Conservation (phyloP, 1,140 invertebrate genomes). For the Penaeus indicus region DNA sequence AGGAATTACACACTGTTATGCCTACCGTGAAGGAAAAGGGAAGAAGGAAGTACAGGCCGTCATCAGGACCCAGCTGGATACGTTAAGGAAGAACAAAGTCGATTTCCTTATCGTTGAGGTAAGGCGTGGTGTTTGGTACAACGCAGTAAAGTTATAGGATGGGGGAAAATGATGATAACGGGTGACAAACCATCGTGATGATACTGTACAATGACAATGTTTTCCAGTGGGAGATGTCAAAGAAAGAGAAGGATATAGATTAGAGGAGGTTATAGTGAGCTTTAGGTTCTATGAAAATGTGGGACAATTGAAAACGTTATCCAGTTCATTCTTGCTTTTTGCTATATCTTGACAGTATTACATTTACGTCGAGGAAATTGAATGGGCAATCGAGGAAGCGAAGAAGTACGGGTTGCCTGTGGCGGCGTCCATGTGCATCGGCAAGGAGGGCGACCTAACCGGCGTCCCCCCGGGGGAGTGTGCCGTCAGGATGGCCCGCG, state of each 20-base stretch:
- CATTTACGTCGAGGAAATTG: conserved; percentile 70
- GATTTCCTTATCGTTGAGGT: conserved; percentile 70
- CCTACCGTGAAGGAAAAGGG: conserved; percentile 68
- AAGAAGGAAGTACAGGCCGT: conserved; percentile 68
- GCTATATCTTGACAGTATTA: conserved; percentile 68
- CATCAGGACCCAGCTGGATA: conserved; percentile 68
- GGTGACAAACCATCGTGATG: too few relatives aligned
- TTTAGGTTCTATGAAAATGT: too few relatives aligned
- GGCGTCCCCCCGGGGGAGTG: conserved; percentile 68
- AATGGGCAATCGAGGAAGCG: conserved; percentile 70
- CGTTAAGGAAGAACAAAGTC: conserved; percentile 68
- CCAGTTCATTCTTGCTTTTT: background rate
- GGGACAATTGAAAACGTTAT: too few relatives aligned
- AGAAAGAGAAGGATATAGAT: too few relatives aligned
- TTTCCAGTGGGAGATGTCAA: too few relatives aligned
- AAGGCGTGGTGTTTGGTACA: conserved; percentile 9
- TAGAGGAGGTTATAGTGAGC: too few relatives aligned
- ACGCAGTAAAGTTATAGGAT: too few relatives aligned
- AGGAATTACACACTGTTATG: conserved; percentile 69
- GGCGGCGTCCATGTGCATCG: conserved; percentile 70
- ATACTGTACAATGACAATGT: too few relatives aligned
- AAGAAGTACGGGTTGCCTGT: conserved; percentile 67
- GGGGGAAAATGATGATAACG: too few relatives aligned
- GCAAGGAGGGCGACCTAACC: conserved; percentile 69
- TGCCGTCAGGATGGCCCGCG: conserved; percentile 70